Base-by-base conservation (phyloP, 2,113 vertebrate species). In the Murina feae region DNA sequence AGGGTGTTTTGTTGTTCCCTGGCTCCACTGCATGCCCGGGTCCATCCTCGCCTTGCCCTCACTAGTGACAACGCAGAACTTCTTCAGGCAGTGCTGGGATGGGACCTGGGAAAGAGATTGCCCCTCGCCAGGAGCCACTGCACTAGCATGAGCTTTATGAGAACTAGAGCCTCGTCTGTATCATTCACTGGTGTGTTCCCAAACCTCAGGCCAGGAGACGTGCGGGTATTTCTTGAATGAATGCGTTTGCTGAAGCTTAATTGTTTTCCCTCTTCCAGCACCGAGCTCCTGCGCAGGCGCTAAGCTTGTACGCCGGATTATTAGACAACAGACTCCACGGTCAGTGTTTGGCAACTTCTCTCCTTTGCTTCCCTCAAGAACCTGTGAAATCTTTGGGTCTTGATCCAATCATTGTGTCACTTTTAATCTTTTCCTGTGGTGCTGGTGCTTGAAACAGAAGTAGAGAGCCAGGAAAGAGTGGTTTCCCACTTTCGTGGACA, bases 281-380 rank as follows among this genome's bases (percentile, higher is more conserved):
- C 30, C 98, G 97, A 66, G 99, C 99, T 76, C 18, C 75, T 35
- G 7, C 42, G 11, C 99, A 98, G 96, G 99, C 99, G 0, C 98
- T 99, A 78, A 98, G 96, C 66, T 79, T 98, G 81, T 99, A 99
- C 95, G 97, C 98, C 1, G 99, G 99, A 58, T 86, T 99, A 97
- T 96, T 99, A 63, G 99, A 99, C 97, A 98, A 98, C 96, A 98
- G 99, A 81, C 96, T 99, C 66, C 98, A 49, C 0, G 99, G 99
- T 99, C 92, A 98, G 99, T 93, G 25, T 89, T 90, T 68, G 25
- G 47, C 18, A 44, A 63, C 5, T 23, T 20, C 5, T 76, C 4
- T 78, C 25, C 49, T 6, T 90, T n/a, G 39, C 42, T 83, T 53
- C 32, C 55, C 11, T 79, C 4, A 42, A 20, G 32, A 87, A 39